Conservation (phyloP, 2,888 invertebrate genomes). For the Pterostichus niger region DNA sequence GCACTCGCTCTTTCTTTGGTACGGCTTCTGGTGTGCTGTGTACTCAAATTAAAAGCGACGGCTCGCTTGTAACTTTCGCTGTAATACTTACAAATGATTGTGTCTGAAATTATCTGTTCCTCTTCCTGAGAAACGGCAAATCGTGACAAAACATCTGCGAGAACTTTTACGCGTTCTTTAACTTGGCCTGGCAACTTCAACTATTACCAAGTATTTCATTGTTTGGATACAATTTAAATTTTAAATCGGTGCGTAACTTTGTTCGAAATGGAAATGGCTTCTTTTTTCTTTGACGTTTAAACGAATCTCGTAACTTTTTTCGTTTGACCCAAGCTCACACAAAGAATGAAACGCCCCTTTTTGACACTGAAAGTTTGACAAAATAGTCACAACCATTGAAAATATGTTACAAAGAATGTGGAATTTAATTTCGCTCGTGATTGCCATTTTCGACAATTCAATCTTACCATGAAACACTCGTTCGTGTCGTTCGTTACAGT, state of each 20-base stretch:
- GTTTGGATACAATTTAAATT: conserved; percentile 65
- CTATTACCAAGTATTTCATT: conserved; percentile 65
- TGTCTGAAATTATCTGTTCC: conserved; percentile 60
- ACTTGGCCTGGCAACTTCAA: conserved; percentile 60
- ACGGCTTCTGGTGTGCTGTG: conserved; percentile 1
- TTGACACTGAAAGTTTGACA: conserved; percentile 54
- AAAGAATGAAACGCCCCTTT: conserved; percentile 47
- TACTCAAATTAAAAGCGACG: conserved; percentile 57
- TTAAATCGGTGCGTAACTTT: conserved; percentile 65
- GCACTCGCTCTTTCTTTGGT: not conserved
- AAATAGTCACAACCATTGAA: conserved; percentile 40
- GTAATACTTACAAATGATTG: conserved; percentile 66
- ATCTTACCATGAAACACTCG: conserved; percentile 27
- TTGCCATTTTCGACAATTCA: conserved; percentile 55
- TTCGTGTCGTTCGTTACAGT: conserved; percentile 8
- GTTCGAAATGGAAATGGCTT: conserved; percentile 61
- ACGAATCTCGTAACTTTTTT: conserved; percentile 63
- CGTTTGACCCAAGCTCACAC: conserved; percentile 55
- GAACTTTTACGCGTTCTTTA: conserved; percentile 60
- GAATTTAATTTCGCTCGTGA: conserved; percentile 59
- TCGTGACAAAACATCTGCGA: conserved; percentile 56
- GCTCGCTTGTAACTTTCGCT: conserved; percentile 52
- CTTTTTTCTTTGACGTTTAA: conserved; percentile 64
- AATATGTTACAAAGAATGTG: conserved; percentile 57
- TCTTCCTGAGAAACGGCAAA: conserved; percentile 53